A percentile compares a stretch with the other conserved stretches of the same genome.
These are phyloP conservation scores for Diaprepes abbreviatus DNA, from an alignment of 2,888 invertebrate genomes.

Conservation along the genomic window DNA sequence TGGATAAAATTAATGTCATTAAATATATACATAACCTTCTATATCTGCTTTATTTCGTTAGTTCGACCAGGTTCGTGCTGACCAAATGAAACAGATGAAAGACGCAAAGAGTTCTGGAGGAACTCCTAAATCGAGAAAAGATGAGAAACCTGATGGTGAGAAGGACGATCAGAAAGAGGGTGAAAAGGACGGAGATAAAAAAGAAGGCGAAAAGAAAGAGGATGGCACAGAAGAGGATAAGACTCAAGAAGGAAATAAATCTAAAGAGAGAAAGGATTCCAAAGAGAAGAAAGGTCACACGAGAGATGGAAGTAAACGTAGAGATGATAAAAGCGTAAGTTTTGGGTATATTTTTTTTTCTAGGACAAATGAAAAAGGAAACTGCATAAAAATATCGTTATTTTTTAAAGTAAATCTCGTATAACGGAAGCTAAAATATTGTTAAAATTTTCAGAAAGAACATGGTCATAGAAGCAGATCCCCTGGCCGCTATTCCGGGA, in stretches of 20 bases:
- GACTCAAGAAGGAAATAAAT: slow-evolving; percentile 28
- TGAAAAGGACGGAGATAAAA: slow-evolving; percentile 49
- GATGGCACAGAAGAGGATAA: slow-evolving; percentile 33
- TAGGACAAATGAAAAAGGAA: too few species aligned
- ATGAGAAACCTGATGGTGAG: slow-evolving; percentile 49
- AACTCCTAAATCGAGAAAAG: slow-evolving; percentile 32
- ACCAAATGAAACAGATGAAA: slow-evolving; percentile 62
- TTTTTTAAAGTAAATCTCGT: too few species aligned
- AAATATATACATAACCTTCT: too few species aligned
- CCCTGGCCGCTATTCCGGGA: slow-evolving; percentile 45
- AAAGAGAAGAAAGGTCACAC: slow-evolving; percentile 29
- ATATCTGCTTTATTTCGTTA: background rate
- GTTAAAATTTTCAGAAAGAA: slow-evolving; percentile 30
- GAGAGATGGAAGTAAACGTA: slow-evolving; percentile 48
- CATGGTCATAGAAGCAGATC: slow-evolving; percentile 49
- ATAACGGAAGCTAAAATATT: too few species aligned
- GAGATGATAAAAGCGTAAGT: slow-evolving; percentile 35
- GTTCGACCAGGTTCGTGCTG: slow-evolving; percentile 62
- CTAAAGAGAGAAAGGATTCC: slow-evolving; percentile 29
- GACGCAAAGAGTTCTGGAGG: slow-evolving; percentile 46
- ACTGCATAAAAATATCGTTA: too few species aligned
- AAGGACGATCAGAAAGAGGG: slow-evolving; percentile 51
- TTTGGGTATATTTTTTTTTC: background rate
- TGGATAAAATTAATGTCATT: too few species aligned
- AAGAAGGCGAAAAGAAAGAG: slow-evolving; percentile 35